Evolutionary conservation across 1,140 invertebrate species (phyloP), one percentile per base, ranked within the genome.

Genomic region (Trinorchestia longiramus): DNA sequence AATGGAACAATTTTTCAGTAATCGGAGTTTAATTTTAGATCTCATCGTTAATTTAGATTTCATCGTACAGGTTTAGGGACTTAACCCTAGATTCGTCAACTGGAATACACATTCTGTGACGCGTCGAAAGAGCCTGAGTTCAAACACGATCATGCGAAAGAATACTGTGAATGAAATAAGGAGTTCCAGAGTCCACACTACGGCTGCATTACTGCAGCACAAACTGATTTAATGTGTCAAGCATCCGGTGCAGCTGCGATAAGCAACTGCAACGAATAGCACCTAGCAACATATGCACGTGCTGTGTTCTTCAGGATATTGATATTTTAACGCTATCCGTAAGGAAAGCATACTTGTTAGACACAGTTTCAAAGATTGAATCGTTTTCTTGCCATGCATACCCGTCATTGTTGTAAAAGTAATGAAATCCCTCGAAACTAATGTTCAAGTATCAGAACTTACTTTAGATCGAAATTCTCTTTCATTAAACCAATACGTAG

Each of bases 161-260:
- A 77, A 77, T 19, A 28, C 1, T 36, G 62, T 3, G 11, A 77
- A 77, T 23, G 28, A 23, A 19, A 36, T 3, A 77, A 36, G 62
- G 28, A 15, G 36, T 77, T 28, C 62, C 8, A 77, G 15, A 77
- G 28, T 77, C 36, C 62, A 36, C 62, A 77, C 28, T 23, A 77
- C 15, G 62, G 62, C 62, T 77, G 28, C 62, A 77, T 77, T 77
- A 77, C 62, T 77, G 15, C 62, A 77, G 15, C 28, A 77, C 62
- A 36, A 77, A 36, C 62, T 77, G 88, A 90, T 43, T 94, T 45
- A 94, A 44, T 94, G 92, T 94, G 92, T 43, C 92, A 47, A 94
- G 44, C 92, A 94, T 94, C 92, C 92, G 92, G 92, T 94, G 92
- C 92, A 40, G 92, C 36, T 42, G 43, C 43, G 88, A 91, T 91